Evolutionary conservation across 1,140 invertebrate genomes (phyloP), one percentile per base, ranked within the genome.

Genomic region (Diachasmimorpha longicaudata): DNA sequence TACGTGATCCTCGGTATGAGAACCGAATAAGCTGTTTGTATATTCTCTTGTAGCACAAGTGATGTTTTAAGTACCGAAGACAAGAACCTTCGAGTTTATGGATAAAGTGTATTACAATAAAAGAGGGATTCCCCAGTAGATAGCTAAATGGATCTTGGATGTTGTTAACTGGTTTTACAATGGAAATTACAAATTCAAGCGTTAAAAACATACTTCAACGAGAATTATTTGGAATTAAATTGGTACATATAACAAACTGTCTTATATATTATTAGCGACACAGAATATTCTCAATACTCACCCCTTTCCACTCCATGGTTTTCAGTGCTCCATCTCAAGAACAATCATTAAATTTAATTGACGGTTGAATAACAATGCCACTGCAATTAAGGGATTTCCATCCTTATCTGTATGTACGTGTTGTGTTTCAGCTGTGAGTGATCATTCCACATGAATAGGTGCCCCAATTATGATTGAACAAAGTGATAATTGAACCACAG

Each of bases 261-360:
- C 48, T 52, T 6, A 52, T n/a, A 52, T 52, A 52, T 52, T 9
- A 14, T 52, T 52, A 52, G 48, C 14, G 48, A 4, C 19, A 52
- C 19, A 16, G 48, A 52, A 46, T 46, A 10, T 10, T 10, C 14
- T 52, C 16, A 52, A n/a, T 52, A 1, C 44, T 52, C 48, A 52
- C 16, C 6, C 48, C 9, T 14, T n/a, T 58, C 19, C n/a, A 58
- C 21, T 52, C 68, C 13, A 48, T 48, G 73, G 67, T 46, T 23
- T 68, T 48, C 23, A 70, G 46, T 48, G 46, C 66, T n/a, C 31
- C 44, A 16, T 16, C 58, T 67, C 23, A 67, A 75, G 55, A 55
- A 72, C 66, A 79, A 76, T 79, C 78, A 78, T 79, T 81, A 79
- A 83, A 80, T 79, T 81, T 85, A 85, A 85, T 85, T 85, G 83